Base-by-base conservation (phyloP, 1,140 invertebrate species). In the Zaprionus tsacasi region DNA sequence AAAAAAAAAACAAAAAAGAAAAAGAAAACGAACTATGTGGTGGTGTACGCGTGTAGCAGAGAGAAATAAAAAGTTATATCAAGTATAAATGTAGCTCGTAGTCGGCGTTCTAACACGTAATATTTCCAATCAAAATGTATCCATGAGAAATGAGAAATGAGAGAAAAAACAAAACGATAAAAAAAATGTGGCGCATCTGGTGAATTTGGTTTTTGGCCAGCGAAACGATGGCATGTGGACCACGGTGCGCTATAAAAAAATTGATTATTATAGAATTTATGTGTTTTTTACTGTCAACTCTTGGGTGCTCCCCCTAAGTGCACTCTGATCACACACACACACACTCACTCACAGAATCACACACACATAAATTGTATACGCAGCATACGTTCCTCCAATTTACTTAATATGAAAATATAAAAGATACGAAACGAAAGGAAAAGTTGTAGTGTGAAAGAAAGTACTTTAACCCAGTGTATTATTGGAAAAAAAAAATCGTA, bases 11-110 rank as follows among this genome's bases (percentile, higher is more conserved):
- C 12, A 30, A 15, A 15, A 15, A 15, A 8, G 0, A 45, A 48
- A 38, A 69, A 25, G 54, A 59, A 13, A 63, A 55, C 6, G 7
- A 73, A 71, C 50, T 40, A 50, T 73, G 35, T 69, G 67, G 67
- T 35, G 33, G 59, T 70, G 73, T 61, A 76, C 48, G 63, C 68
- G 73, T 77, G 60, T 58, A 68, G 52, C 40, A 30, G 27, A 11
- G 27, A 40, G 59, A 25, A 61, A 55, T 40, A 43, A 55, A 78
- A 45, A 58, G 50, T 69, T 70, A 48, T 36, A 74, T 57, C 66
- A 78, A 79, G 56, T 76, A 65, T 77, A 83, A 71, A 71, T 48
- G 79, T 87, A 82, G 79, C 69, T 88, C 48, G 78, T 82, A 88
- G 70, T 69, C 63, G 66, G 61, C 58, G 57, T 82, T 71, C 54